Base-by-base conservation (phyloP, 2,888 invertebrate species). In the Petrophora chlorosata region DNA sequence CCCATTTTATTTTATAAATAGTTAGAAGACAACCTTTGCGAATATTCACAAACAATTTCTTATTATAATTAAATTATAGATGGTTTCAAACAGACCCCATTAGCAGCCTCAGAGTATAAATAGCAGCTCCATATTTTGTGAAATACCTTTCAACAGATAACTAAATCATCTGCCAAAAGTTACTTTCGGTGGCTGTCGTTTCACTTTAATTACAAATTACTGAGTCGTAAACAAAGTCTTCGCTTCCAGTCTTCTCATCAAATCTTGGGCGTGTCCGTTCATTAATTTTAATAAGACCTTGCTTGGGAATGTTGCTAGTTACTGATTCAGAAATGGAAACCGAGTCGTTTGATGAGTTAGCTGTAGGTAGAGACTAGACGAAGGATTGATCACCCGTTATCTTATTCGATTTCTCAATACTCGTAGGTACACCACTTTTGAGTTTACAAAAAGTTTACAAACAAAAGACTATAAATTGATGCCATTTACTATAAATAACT, bases 231-330 rank as follows among this genome's bases (percentile, higher is more conserved):
- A 65, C 58, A 62, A 63, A 57, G 46, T 52, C 54, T 53, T 60
- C 38, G 47, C 47, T 57, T 55, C 53, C 56, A 59, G 56, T 56
- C 56, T 43, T 51, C 56, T 56, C 62, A 48, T 60, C 60, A 61
- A 63, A 66, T 57, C 62, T 57, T 53, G 51, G 51, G 39, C 49
- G 46, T 47, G 48, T 50, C 42, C 48, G 54, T 60, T 64, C 63
- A 67, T 71, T 70, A 68, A 67, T 70, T 67, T 67, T 61, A 63
- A 67, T 70, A 65, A 67, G 59, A 56, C 60, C 45, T 48, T 19
- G 10, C 33, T 28, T 23, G 30, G 10, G 42, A 28, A 34, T 33
- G 10, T 16, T 13, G 19, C 26, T 36, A 26, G n/a, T n/a, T n/a
- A n/a, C n/a, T n/a, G n/a, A n/a, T 36, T 38, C 19, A 48, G 32